Conservation (phyloP, 2,113 vertebrate species). For the Stigmatopora argus region DNA sequence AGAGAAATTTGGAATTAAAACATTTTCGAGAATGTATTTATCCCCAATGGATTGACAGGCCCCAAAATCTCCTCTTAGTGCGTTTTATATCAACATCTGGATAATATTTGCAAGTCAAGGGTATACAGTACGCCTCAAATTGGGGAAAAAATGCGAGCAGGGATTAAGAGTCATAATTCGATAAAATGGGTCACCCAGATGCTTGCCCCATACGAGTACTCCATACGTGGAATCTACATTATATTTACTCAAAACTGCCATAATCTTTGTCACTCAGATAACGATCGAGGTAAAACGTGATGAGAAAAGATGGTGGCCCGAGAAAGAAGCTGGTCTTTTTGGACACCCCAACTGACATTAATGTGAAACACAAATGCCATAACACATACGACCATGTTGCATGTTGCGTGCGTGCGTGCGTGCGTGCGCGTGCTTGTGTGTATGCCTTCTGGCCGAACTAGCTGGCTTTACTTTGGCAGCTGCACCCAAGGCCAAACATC, state of each 20-base stretch:
- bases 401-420: slow-evolving; percentile 14
- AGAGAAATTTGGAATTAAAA: background rate
- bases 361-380: background rate
- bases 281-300: slow-evolving; percentile 45
- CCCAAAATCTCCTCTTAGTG: background rate
- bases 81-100: slow-evolving; percentile 38
- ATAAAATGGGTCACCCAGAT: slow-evolving; percentile 60
- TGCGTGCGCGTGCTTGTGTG: slow-evolving; percentile 11
- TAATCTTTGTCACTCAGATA: slow-evolving; percentile 47
- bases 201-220: slow-evolving; percentile 31
- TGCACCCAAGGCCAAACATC: slow-evolving; percentile 63
- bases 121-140: slow-evolving; percentile 19
- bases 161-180: slow-evolving; percentile 53
- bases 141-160: slow-evolving; percentile 37
- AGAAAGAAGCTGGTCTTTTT: too few species aligned
- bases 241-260: slow-evolving; percentile 47
- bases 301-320: slow-evolving; percentile 10
- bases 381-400: background rate
- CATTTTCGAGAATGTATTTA: background rate
- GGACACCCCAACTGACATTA: background rate
- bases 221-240: slow-evolving; percentile 27
- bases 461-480: slow-evolving; percentile 60
- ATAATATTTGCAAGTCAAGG: slow-evolving; percentile 45
- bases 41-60: background rate
- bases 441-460: slow-evolving; percentile 13